Evolutionary conservation across 2,113 vertebrate genomes (phyloP).

Genomic region (Stigmatopora nigra): DNA sequence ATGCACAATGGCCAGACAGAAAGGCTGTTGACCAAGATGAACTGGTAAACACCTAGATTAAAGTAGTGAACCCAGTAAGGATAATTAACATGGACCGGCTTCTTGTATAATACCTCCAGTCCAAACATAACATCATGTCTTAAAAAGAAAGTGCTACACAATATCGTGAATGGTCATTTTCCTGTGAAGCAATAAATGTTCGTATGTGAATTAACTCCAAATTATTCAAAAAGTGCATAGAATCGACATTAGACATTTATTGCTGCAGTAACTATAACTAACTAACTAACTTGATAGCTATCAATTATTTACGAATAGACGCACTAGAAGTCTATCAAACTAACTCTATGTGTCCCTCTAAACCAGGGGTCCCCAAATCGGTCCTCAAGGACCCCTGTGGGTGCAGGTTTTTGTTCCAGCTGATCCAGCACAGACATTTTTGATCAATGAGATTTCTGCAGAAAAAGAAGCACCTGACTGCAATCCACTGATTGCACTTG

Average conservation of each 20-base stretch:
- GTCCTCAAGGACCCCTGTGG: too few species aligned
- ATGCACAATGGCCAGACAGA: slow-evolving; percentile 44
- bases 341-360: background rate
- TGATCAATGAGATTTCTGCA: too few species aligned
- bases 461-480: too few species aligned
- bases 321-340: slow-evolving; percentile 2
- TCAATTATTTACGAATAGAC: slow-evolving; percentile 11
- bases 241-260: slow-evolving; percentile 19
- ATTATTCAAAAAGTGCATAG: slow-evolving; percentile 31
- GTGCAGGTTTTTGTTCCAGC: too few species aligned
- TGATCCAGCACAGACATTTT: too few species aligned
- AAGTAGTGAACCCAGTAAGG: slow-evolving; percentile 35
- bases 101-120: slow-evolving; percentile 26
- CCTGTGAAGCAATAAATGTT: slow-evolving; percentile 10
- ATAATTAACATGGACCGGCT: slow-evolving; percentile 49
- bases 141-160: background rate
- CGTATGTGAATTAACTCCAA: background rate
- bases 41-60: slow-evolving; percentile 53
- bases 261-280: slow-evolving; percentile 18
- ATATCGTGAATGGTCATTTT: slow-evolving; percentile 1
- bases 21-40: slow-evolving; percentile 35
- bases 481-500: too few species aligned
- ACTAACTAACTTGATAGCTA: too few species aligned
- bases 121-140: slow-evolving; percentile 4
- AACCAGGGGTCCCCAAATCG: background rate